These are phyloP conservation scores for Platycercus adscitus DNA, from an alignment of 2,113 vertebrate genomes.

Conservation along the genomic window DNA sequence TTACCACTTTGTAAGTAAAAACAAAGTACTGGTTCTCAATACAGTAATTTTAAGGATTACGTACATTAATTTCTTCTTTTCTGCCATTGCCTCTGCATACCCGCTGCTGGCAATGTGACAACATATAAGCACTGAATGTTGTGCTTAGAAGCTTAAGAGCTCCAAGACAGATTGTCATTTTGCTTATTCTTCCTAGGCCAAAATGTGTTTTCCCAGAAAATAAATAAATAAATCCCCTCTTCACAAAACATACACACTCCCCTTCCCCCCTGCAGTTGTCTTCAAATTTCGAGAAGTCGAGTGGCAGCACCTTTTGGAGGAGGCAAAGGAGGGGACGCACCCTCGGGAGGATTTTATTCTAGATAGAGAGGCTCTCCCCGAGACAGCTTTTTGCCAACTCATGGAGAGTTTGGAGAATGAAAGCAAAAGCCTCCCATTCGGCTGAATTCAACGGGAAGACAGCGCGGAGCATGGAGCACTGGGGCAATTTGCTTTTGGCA, in stretches of 20 bases:
- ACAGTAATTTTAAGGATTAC: background rate
- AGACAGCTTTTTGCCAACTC: constrained; percentile 50
- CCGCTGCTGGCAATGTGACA: background rate
- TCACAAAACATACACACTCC: background rate
- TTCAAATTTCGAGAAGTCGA: background rate
- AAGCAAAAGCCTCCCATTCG: constrained; percentile 31
- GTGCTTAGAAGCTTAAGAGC: constrained; percentile 36
- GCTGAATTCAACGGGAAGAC: constrained; percentile 48
- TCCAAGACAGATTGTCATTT: constrained; percentile 37
- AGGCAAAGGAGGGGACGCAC: background rate
- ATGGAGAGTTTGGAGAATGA: constrained; percentile 39
- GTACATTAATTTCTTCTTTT: background rate
- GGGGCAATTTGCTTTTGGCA: constrained; percentile 61
- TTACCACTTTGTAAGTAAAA: background rate
- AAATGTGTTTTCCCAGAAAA: background rate
- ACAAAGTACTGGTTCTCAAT: background rate
- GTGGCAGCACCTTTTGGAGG: background rate
- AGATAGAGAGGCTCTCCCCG: constrained; percentile 1
- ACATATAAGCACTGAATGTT: background rate
- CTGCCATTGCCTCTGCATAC: constrained; percentile 7
- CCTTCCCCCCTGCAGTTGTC: background rate
- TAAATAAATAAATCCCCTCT: background rate
- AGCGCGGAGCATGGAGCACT: background rate
- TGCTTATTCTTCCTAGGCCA: constrained; percentile 11
- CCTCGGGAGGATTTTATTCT: constrained; percentile 27